A percentile compares a stretch with the other conserved stretches of the same genome.
phyloP scores from a whole-genome alignment of 2,113 vertebrate species.

The Ictalurus furcatus region DNA sequence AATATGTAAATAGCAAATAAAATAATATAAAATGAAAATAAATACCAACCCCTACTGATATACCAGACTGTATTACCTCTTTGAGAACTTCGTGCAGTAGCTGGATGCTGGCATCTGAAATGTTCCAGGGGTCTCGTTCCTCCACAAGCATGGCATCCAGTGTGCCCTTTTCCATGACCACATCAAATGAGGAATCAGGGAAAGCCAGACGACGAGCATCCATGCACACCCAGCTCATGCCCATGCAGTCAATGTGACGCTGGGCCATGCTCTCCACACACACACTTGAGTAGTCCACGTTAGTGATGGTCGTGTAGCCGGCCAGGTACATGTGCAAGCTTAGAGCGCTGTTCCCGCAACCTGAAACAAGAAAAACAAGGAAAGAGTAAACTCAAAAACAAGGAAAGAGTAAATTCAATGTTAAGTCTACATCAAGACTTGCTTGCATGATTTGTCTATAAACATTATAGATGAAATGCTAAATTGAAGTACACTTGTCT shows the following conservation, averaged over 20 bases:
- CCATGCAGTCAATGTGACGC: slow-evolving; percentile 69
- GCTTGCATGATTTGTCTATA: not conserved
- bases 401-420: not conserved
- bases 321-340: slow-evolving; percentile 79
- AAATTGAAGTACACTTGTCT: not conserved
- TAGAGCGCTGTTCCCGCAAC: slow-evolving; percentile 91
- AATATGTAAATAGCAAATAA: not conserved
- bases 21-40: not conserved
- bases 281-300: slow-evolving; percentile 87
- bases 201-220: slow-evolving; percentile 80
- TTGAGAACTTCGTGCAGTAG: slow-evolving; percentile 77
- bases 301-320: slow-evolving; percentile 82
- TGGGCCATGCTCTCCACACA: slow-evolving; percentile 82
- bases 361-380: slow-evolving; percentile 60
- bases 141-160: slow-evolving; percentile 87
- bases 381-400: not conserved
- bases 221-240: slow-evolving; percentile 87
- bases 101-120: slow-evolving; percentile 68
- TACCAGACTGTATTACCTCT: slow-evolving; percentile 73
- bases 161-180: slow-evolving; percentile 88
- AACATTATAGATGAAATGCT: not conserved
- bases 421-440: not conserved
- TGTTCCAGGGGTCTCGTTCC: slow-evolving; percentile 81
- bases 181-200: slow-evolving; percentile 76
- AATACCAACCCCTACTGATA: not conserved